Evolutionary conservation across 2,113 vertebrate species (phyloP), one percentile per base, ranked within the genome.

Genomic region (Percina caprodes): DNA sequence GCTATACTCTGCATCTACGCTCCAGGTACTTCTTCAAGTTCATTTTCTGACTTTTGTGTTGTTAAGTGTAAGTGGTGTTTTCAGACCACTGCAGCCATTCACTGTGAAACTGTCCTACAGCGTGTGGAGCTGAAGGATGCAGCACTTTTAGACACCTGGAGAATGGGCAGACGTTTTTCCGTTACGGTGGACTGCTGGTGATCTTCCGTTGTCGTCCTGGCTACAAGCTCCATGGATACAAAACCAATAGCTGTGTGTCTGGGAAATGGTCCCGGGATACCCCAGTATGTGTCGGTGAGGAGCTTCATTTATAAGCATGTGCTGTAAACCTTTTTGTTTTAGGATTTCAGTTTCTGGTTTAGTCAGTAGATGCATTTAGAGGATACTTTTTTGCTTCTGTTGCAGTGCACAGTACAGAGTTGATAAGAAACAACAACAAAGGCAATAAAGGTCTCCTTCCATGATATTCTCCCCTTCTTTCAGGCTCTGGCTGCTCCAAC

Each of bases 121-220:
- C 49, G 35, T 46, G 13, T 24, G 49, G 48, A 52, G 77, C 9
- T 21, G 26, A 72, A n/a, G 33, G 46, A n/a, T 95, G 95, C 74
- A 60, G 71, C 16, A 68, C 70, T 23, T 83, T 95, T 9, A 87
- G 60, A 51, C 85, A 94, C 46, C 70, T 95, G 69, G 89, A 92
- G 49, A 95, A 95, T 4, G 94, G 94, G 4, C 89, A 87, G 60
- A 93, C 88, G 1, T 95, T 95, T 78, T 95, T 94, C 54, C 92
- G 93, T 9, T 95, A 94, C 12, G 70, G 91, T 5, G 95, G 94
- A 18, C 84, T 95, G 68, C 88, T 92, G 48, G 92, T 93, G 45
- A 91, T 90, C 16, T 96, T 93, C 80, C 85, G 78, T 56, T 95
- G 94, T 70, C 89, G 79, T 56, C 87, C 82, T 46, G 94, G 94